Conservation (phyloP, 2,888 invertebrate species). For the Athalia rosae region DNA sequence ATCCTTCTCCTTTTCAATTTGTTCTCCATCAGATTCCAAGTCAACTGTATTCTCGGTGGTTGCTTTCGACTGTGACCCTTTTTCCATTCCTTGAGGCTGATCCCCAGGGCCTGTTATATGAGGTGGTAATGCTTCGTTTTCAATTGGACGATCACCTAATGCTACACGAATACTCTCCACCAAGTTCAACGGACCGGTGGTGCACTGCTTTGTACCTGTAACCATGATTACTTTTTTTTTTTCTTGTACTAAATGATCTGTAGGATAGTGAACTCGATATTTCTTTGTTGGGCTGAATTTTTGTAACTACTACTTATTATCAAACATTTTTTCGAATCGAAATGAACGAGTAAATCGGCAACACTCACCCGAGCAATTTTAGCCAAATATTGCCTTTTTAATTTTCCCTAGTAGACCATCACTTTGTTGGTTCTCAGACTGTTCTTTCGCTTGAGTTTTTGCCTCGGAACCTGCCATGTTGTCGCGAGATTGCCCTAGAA, state of each 20-base stretch:
- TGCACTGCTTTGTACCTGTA: conserved; percentile 80
- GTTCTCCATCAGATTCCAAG: conserved; percentile 40
- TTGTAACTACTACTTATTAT: no score
- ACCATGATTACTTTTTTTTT: conserved; percentile 52
- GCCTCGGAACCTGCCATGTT: conserved; percentile 75
- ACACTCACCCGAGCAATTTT: conserved; percentile 66
- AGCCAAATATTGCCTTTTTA: conserved; percentile 79
- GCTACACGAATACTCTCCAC: conserved; percentile 80
- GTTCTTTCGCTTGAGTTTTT: conserved; percentile 74
- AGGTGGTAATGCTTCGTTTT: not conserved
- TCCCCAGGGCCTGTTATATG: conserved; percentile 56
- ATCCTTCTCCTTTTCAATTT: conserved; percentile 58
- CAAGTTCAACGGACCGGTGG: conserved; percentile 77
- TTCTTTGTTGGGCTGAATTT: no score
- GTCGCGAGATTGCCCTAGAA: conserved; percentile 73
- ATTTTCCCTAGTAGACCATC: conserved; percentile 77
- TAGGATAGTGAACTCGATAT: not conserved
- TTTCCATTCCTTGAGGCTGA: conserved; percentile 50
- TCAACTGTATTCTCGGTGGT: not conserved
- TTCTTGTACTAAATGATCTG: no score
- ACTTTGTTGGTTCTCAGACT: conserved; percentile 68
- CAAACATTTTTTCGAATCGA: no score
- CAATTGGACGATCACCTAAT: conserved; percentile 72
- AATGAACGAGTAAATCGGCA: not conserved
- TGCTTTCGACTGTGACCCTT: not conserved